Base-by-base conservation (phyloP, 2,888 invertebrate species). In the Acanthosepion lycidas region DNA sequence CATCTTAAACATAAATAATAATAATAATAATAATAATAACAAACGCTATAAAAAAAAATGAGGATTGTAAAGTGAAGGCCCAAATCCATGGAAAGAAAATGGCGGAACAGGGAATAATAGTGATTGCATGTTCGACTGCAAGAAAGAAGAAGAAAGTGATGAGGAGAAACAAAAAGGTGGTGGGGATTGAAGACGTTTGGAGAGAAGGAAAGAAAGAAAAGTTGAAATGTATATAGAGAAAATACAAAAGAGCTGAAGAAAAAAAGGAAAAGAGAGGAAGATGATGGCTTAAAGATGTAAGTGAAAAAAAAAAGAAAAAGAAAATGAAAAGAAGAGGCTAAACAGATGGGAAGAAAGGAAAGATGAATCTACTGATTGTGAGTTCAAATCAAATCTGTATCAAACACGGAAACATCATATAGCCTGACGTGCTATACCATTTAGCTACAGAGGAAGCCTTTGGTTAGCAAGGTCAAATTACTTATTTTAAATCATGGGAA, bases 121-220 rank as follows among this genome's bases (percentile, higher is more conserved):
- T 20, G 49, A 51, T 51, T 49, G 78, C 28, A 78, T 48, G 48
- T 20, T 42, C 42, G 49, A 49, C 59, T 53, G 64, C 51, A 78
- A 42, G 26, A 94, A 94, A 94, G 94, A 92, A 64, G 55, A 33
- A 93, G 91, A 91, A n/a, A 92, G 64, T 78, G 55, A 92, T 92
- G 15, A n/a, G n/a, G 53, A 55, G 6, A 78, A 51, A 42, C 42
- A 55, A 51, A 33, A 48, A n/a, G 48, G 91, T 20, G 91, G 18
- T 20, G 28, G 48, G 92, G 8, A 94, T n/a, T 91, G 64, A 93
- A 78, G 6, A 33, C 91, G 23, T 48, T 33, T 59, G 59, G 33
- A 91, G 48, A 33, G 91, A 18, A n/a, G n/a, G 91, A 53, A 48
- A 4, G 91, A 42, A 48, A 1, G 91, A 91, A 20, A 48, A 33